A percentile compares a stretch with the other conserved stretches of the same genome.
phyloP scores from a whole-genome alignment of 92 coral and sea anemone genomes.

The Palythoa caribaeorum region DNA sequence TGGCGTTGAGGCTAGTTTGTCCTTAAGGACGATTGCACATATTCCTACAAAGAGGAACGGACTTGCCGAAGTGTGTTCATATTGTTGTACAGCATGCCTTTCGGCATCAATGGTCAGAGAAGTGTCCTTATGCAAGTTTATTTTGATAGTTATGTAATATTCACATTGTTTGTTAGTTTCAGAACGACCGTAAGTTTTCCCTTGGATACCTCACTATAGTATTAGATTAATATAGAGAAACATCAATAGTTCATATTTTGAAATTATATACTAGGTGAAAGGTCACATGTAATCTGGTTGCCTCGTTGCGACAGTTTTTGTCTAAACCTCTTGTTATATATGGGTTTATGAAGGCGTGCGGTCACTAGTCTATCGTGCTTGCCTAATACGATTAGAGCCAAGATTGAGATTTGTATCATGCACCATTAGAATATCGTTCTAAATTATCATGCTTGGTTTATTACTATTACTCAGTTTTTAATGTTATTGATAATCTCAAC shows the following conservation, averaged over 20 bases:
- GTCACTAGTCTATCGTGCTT: not conserved
- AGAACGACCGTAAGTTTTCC: not conserved
- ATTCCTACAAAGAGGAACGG: not conserved
- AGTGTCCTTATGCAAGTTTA: not conserved
- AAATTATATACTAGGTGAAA: not conserved
- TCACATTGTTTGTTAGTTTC: not conserved
- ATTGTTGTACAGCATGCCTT: not conserved
- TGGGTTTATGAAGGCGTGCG: not conserved
- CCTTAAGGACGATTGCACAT: not conserved
- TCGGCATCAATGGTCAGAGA: slow-evolving; percentile 1
- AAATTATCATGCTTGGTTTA: not conserved
- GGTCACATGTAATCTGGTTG: not conserved
- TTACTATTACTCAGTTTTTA: slow-evolving; percentile 6
- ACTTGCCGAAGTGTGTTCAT: not conserved
- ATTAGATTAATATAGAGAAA: not conserved
- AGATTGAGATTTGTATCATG: not conserved
- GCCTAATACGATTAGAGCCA: not conserved
- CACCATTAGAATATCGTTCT: not conserved
- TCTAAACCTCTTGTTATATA: not conserved
- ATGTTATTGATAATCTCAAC: not conserved
- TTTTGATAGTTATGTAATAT: not conserved
- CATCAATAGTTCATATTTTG: not conserved
- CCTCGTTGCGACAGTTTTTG: not conserved
- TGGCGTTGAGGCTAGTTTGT: slow-evolving; percentile 30
- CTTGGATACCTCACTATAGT: slow-evolving; percentile 11